Percentiles rank a stretch among this genome's conserved stretches.
Conservation (phyloP, 2,797 vertebrate species). For the Tapera naevia region DNA sequence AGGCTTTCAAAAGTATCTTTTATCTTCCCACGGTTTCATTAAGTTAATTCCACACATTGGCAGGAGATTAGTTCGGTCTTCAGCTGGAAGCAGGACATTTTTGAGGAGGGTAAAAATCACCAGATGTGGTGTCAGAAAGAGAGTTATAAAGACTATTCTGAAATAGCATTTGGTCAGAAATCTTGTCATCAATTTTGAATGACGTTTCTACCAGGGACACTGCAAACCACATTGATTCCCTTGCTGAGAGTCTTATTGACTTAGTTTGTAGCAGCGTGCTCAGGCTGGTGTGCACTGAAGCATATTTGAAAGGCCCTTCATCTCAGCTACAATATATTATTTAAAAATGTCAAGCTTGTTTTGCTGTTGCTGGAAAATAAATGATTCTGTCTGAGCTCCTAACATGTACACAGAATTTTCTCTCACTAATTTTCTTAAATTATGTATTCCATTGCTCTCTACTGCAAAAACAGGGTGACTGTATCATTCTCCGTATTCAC, state of each 20-base stretch:
- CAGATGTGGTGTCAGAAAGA: not conserved
- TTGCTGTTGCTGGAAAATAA: conserved; percentile 65
- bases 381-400: conserved; percentile 52
- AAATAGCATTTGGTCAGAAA: conserved; percentile 60
- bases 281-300: conserved; percentile 57
- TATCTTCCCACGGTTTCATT: conserved; percentile 12
- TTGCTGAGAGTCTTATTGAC: conserved; percentile 63
- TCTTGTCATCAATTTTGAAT: conserved; percentile 72
- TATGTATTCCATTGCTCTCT: conserved; percentile 15
- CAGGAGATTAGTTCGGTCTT: conserved; percentile 7
- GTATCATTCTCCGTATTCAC: not conserved
- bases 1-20: not conserved
- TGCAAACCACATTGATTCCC: conserved; percentile 63
- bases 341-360: conserved; percentile 77
- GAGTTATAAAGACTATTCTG: conserved; percentile 35
- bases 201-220: conserved; percentile 56
- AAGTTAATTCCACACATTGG: not conserved
- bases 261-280: conserved; percentile 58
- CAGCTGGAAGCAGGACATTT: conserved; percentile 1
- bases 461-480: not conserved
- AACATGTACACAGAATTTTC: conserved; percentile 35
- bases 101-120: conserved; percentile 15
- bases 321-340: conserved; percentile 76
- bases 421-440: conserved; percentile 52
- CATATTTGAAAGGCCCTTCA: conserved; percentile 72